These are phyloP conservation scores for Drosophila elegans DNA, from an alignment of 1,140 invertebrate genomes.

Conservation along the genomic window DNA sequence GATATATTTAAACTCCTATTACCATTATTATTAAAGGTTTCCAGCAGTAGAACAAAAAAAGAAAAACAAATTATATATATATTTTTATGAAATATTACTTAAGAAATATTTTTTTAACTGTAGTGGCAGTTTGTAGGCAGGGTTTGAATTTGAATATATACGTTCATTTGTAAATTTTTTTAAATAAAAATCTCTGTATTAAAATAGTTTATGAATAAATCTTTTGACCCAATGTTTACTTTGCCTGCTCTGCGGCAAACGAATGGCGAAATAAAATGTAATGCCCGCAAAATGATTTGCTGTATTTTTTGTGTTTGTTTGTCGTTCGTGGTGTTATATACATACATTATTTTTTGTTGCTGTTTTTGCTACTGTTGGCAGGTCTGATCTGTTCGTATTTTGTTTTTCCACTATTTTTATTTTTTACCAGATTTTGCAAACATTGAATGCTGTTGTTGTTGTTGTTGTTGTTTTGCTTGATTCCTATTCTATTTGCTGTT, in stretches of 20 bases:
- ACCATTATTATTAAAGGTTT: too few relatives aligned
- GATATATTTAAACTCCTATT: neutral
- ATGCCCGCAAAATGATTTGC: slow-evolving; percentile 70
- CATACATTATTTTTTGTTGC: neutral
- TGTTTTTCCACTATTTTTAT: slow-evolving; percentile 13
- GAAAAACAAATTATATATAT: too few relatives aligned
- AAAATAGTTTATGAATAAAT: neutral
- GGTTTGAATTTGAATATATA: neutral
- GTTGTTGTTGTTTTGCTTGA: slow-evolving; percentile 29
- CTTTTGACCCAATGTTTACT: slow-evolving; percentile 36
- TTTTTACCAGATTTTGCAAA: slow-evolving; percentile 31
- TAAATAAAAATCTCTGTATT: neutral
- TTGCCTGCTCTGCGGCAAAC: slow-evolving; percentile 12
- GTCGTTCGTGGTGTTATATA: slow-evolving; percentile 14
- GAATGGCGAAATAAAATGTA: slow-evolving; percentile 58
- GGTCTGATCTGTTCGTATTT: slow-evolving; percentile 7
- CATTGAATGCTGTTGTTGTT: slow-evolving; percentile 33
- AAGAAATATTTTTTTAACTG: neutral
- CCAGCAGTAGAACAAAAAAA: too few relatives aligned
- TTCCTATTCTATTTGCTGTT: slow-evolving; percentile 56
- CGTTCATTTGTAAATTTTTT: neutral
- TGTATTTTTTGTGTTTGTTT: slow-evolving; percentile 36
- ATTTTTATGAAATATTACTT: neutral
- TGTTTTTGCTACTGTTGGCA: slow-evolving; percentile 1
- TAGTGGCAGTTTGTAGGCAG: too few relatives aligned